Percentiles rank a stretch among this genome's conserved stretches.
phyloP scores from a whole-genome alignment of 2,113 vertebrate genomes.

The Carollia perspicillata region DNA sequence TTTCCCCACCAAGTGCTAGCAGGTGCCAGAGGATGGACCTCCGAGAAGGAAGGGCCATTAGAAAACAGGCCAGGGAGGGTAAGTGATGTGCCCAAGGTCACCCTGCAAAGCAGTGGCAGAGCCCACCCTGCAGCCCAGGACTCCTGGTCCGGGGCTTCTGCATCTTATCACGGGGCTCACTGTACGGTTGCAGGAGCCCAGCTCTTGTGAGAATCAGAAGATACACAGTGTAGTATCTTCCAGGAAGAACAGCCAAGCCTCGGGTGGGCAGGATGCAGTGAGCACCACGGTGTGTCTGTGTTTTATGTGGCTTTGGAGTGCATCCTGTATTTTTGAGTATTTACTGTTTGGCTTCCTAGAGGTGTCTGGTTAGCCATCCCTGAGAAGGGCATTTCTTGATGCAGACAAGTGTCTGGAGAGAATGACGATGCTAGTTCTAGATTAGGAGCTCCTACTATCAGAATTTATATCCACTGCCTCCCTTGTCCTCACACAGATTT shows the following conservation, averaged over 20 bases:
- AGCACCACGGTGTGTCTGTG: rapidly evolving
- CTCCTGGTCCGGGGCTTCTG: background rate
- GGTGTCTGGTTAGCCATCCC: background rate
- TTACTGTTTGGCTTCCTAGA: background rate
- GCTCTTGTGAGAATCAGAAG: background rate
- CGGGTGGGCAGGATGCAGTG: background rate
- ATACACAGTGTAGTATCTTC: background rate
- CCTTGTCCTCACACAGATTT: background rate
- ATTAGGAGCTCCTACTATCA: background rate
- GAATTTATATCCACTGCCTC: background rate
- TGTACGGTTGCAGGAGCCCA: too few relatives aligned
- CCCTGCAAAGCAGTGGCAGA: background rate
- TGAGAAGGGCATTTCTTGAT: background rate
- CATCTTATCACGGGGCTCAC: rapidly evolving
- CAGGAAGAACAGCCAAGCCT: background rate
- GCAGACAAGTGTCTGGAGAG: background rate
- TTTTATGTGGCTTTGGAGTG: background rate
- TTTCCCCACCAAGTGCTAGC: background rate
- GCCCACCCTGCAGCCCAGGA: background rate
- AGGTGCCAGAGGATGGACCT: background rate
- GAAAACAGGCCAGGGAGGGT: background rate
- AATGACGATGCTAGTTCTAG: background rate
- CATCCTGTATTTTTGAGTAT: background rate
- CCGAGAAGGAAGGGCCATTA: background rate
- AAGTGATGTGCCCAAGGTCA: background rate